These are phyloP conservation scores for Zapornia atra DNA, from an alignment of 2,113 vertebrate species.

Conservation along the genomic window DNA sequence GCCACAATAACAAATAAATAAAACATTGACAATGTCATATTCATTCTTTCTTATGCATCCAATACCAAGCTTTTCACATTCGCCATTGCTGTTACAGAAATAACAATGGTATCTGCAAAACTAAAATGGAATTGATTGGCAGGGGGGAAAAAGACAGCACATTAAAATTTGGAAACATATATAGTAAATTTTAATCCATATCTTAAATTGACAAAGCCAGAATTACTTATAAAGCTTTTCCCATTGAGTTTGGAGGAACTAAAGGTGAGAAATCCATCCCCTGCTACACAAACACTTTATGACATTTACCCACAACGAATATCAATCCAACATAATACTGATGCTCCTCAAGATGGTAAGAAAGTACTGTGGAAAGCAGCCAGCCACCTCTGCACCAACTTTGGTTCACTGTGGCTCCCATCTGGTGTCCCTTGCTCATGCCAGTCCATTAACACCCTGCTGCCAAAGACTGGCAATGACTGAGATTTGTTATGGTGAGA, in stretches of 20 bases:
- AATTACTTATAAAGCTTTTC: conserved; percentile 40
- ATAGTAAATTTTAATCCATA: conserved; percentile 44
- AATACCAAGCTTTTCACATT: not conserved
- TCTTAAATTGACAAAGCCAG: conserved; percentile 42
- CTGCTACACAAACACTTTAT: not conserved
- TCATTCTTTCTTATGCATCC: not conserved
- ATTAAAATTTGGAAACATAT: conserved; percentile 34
- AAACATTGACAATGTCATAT: not conserved
- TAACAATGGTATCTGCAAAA: not conserved
- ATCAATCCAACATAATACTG: not conserved
- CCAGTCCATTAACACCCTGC: not conserved
- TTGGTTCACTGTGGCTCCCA: not conserved
- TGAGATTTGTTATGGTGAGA: not conserved
- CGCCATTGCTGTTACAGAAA: not conserved
- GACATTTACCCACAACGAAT: not conserved
- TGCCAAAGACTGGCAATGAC: not conserved
- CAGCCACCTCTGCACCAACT: not conserved
- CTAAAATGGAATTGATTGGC: not conserved
- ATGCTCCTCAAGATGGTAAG: not conserved
- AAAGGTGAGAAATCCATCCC: not conserved
- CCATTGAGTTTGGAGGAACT: not conserved
- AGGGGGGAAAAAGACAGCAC: not conserved
- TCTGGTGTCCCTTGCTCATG: not conserved
- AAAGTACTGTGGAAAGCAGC: not conserved
- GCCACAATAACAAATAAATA: not conserved